Evolutionary conservation across 2,113 vertebrate species (phyloP).

Genomic region (Nannobrachium achirus): DNA sequence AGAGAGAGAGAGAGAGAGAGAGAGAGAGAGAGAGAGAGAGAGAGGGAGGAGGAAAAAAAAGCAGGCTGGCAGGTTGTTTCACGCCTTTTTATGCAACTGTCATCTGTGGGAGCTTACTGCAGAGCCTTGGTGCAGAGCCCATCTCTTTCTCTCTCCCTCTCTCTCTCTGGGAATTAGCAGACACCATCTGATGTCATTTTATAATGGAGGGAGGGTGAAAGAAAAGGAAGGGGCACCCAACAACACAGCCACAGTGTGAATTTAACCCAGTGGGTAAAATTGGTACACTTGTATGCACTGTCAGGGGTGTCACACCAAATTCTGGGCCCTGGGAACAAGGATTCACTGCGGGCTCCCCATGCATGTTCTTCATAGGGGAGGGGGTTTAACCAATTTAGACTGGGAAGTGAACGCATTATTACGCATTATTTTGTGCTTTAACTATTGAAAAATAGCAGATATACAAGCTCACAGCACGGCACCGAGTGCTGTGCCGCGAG

Average conservation of each 20-base stretch:
- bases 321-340: no score
- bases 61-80: constrained; percentile 66
- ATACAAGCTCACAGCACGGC: no score
- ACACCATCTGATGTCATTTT: constrained; percentile 70
- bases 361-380: no score
- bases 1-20: no score
- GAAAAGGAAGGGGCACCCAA: constrained; percentile 25
- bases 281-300: not conserved
- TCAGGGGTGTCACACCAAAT: no score
- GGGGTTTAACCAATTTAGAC: no score
- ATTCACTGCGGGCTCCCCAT: no score
- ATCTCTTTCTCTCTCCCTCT: constrained; percentile 25
- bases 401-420: no score
- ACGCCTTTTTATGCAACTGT: constrained; percentile 71
- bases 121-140: constrained; percentile 57
- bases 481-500: no score
- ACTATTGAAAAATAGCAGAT: no score
- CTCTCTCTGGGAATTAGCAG: constrained; percentile 62
- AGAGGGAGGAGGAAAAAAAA: constrained; percentile 32
- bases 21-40: constrained; percentile 13
- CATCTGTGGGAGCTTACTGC: constrained; percentile 64
- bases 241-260: not conserved
- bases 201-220: constrained; percentile 51
- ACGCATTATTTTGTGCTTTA: no score
- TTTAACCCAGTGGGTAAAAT: not conserved